phyloP scores from a whole-genome alignment of 1,140 invertebrate genomes.

The Agrypnia vestita region DNA sequence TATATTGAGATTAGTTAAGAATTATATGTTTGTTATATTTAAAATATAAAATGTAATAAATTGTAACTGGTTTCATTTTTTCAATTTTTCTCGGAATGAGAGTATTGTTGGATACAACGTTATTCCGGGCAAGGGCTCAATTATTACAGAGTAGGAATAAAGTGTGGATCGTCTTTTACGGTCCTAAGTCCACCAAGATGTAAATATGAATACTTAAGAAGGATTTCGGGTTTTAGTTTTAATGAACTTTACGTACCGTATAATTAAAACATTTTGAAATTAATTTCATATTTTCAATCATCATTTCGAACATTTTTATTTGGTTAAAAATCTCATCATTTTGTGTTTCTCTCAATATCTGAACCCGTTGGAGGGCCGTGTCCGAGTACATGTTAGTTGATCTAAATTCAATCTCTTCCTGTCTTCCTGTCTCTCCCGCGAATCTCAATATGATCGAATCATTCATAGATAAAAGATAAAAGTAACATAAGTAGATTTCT shows the following conservation, averaged over 20 bases:
- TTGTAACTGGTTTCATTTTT: too few species aligned
- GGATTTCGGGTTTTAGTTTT: too few species aligned
- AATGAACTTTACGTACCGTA: conserved; percentile 8
- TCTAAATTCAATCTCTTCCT: conserved; percentile 2
- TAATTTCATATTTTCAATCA: conserved; percentile 7
- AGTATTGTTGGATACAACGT: too few species aligned
- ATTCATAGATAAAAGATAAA: not conserved
- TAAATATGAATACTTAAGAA: too few species aligned
- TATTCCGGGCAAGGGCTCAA: too few species aligned
- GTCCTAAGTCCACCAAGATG: too few species aligned
- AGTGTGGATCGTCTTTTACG: too few species aligned
- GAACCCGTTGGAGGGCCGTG: not conserved
- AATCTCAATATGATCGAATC: not conserved
- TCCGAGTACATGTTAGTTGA: not conserved
- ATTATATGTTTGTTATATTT: too few species aligned
- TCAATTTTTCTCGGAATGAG: too few species aligned
- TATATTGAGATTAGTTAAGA: too few species aligned
- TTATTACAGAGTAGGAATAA: too few species aligned
- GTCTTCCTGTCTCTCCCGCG: not conserved
- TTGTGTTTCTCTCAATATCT: not conserved
- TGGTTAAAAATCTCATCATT: not conserved
- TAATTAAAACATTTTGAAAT: conserved; percentile 9
- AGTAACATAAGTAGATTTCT: not conserved
- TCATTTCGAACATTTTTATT: conserved; percentile 8
- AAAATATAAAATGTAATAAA: too few species aligned